A percentile compares a stretch with the other conserved stretches of the same genome.
phyloP scores from a whole-genome alignment of 1,140 invertebrate species.

The Chionoecetes opilio region DNA sequence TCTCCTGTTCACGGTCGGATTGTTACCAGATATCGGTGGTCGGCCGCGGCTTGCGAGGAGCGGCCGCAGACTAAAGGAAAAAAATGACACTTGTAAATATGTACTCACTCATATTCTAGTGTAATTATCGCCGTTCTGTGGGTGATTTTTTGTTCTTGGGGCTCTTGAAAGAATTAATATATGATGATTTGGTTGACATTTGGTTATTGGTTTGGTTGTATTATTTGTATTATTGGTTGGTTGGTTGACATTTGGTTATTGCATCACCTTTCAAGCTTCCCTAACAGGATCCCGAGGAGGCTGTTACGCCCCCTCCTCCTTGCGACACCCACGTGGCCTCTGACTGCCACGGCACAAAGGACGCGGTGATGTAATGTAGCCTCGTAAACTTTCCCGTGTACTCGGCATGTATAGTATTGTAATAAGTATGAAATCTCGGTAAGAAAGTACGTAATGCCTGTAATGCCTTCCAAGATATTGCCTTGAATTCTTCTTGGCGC shows the following conservation, averaged over 20 bases:
- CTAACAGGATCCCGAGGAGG: too few relatives aligned
- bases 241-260: too few relatives aligned
- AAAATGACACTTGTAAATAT: not conserved
- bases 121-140: not conserved
- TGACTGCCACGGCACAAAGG: not conserved
- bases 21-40: slow-evolving; percentile 19
- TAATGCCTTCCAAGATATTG: not conserved
- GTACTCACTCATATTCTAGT: not conserved
- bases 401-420: not conserved
- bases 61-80: not conserved
- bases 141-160: not conserved
- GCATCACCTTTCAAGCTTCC: too few relatives aligned
- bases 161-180: too few relatives aligned
- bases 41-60: not conserved
- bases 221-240: too few relatives aligned
- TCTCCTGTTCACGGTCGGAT: slow-evolving; percentile 17
- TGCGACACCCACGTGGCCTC: not conserved
- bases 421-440: not conserved
- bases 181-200: too few relatives aligned
- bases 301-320: not conserved
- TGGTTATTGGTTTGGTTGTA: too few relatives aligned
- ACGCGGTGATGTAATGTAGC: not conserved
- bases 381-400: not conserved
- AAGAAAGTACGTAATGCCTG: not conserved
- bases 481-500: slow-evolving; percentile 1